A percentile compares a stretch with the other conserved stretches of the same genome.
Conservation (phyloP, 2,888 invertebrate genomes). For the Drosophila glabriapex region DNA sequence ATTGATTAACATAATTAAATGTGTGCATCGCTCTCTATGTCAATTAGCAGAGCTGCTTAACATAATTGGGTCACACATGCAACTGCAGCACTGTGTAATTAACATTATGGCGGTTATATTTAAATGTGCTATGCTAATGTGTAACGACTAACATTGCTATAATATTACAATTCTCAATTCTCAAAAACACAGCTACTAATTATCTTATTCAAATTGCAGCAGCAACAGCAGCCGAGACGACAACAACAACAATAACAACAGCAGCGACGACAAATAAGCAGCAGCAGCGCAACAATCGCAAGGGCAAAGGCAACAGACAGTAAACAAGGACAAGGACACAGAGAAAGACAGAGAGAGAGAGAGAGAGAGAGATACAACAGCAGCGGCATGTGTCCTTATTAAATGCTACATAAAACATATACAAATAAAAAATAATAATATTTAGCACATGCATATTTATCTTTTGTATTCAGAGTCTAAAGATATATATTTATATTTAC, state of each 20-base stretch:
- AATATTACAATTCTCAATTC: background rate
- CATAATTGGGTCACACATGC: background rate
- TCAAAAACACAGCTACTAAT: background rate
- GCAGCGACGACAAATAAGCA: conserved; percentile 50
- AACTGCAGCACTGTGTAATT: background rate
- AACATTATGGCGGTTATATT: background rate
- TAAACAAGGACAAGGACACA: conserved; percentile 6
- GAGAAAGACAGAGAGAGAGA: background rate
- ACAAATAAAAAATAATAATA: conserved; percentile 19
- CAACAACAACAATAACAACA: conserved; percentile 34
- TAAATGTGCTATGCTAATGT: background rate
- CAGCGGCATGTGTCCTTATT: conserved; percentile 32
- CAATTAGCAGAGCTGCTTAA: background rate
- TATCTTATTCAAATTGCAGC: conserved; percentile 13
- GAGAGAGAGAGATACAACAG: background rate
- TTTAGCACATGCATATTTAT: conserved; percentile 17
- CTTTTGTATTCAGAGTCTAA: conserved; percentile 7
- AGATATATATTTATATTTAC: background rate
- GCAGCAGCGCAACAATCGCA: conserved; percentile 41
- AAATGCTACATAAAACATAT: conserved; percentile 38
- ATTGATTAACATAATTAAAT: background rate
- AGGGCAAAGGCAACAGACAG: conserved; percentile 51
- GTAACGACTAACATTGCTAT: background rate
- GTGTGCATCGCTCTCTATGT: background rate
- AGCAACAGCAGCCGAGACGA: conserved; percentile 35